Evolutionary conservation across 1,140 invertebrate species (phyloP).

Genomic region (Penaeus chinensis): DNA sequence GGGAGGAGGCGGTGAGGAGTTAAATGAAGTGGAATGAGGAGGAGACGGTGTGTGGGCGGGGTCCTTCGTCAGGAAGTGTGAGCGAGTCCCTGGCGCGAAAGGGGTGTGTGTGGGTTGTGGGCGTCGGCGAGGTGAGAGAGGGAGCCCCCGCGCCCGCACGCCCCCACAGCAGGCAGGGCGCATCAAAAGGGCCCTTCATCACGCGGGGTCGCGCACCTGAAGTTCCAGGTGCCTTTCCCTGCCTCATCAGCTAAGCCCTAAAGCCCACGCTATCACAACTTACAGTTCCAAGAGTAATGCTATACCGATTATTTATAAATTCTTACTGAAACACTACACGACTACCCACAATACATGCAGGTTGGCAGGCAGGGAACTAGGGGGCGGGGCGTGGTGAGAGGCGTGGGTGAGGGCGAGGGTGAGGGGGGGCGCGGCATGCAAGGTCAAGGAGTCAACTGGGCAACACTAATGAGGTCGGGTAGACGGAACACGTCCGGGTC

Average conservation of each 20-base stretch:
- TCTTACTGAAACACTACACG: constrained; percentile 43
- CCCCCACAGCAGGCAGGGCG: constrained; percentile 27
- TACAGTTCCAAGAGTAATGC: constrained; percentile 41
- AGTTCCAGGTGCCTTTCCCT: constrained; percentile 38
- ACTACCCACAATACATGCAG: constrained; percentile 49
- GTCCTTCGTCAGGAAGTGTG: no score
- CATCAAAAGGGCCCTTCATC: no score
- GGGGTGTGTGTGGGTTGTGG: no score
- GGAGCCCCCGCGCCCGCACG: constrained; percentile 19
- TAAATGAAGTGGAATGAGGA: not conserved
- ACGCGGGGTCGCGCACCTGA: not conserved
- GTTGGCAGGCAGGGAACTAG: constrained; percentile 42
- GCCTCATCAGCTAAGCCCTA: constrained; percentile 34
- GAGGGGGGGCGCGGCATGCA: constrained; percentile 33
- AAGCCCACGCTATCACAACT: constrained; percentile 31
- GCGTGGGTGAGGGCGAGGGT: constrained; percentile 25
- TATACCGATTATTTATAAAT: constrained; percentile 40
- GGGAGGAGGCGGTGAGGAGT: constrained; percentile 67
- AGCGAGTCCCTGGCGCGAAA: no score
- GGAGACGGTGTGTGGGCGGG: not conserved
- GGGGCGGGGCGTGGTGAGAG: constrained; percentile 10
- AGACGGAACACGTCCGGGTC: constrained; percentile 40
- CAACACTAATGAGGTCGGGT: constrained; percentile 46
- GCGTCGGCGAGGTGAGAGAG: no score
- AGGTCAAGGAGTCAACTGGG: constrained; percentile 34